phyloP scores from a whole-genome alignment of 1,140 invertebrate species.

The Bombus breviceps region DNA sequence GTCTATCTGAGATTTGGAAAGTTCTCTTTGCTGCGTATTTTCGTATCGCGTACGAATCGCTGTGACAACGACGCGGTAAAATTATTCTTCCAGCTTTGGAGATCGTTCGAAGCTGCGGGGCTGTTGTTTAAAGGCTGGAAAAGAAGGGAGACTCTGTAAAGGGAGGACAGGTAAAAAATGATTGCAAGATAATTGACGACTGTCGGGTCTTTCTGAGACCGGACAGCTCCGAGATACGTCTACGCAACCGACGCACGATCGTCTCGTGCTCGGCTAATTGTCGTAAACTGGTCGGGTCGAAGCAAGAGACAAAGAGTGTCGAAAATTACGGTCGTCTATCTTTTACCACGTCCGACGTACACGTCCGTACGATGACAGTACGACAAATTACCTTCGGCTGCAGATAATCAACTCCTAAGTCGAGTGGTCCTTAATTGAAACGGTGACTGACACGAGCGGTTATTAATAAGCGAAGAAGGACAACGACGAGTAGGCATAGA shows the following conservation, averaged over 20 bases:
- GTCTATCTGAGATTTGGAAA: too few relatives aligned
- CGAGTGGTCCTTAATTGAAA: conserved; percentile 50
- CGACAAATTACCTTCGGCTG: conserved; percentile 50
- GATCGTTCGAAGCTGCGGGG: not conserved
- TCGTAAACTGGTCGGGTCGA: conserved; percentile 44
- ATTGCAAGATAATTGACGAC: conserved; percentile 61
- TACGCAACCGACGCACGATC: conserved; percentile 22
- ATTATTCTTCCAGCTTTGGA: not conserved
- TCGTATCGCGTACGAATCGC: too few relatives aligned
- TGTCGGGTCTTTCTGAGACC: conserved; percentile 36
- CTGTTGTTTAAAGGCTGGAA: not conserved
- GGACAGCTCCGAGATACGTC: not conserved
- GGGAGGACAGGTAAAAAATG: conserved; percentile 49
- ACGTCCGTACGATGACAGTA: conserved; percentile 47
- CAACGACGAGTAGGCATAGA: not conserved
- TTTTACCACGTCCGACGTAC: conserved; percentile 8
- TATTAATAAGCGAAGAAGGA: conserved; percentile 36
- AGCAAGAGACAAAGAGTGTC: conserved; percentile 54
- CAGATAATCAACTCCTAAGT: conserved; percentile 27
- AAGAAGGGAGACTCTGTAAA: conserved; percentile 20
- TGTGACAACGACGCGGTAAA: too few relatives aligned
- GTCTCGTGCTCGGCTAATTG: conserved; percentile 54
- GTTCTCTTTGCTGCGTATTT: too few relatives aligned
- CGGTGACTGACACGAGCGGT: conserved; percentile 52
- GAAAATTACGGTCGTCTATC: conserved; percentile 43